These are phyloP conservation scores for Caenorhabditis sp. DNA, from an alignment of 2,888 invertebrate species.

Conservation along the genomic window DNA sequence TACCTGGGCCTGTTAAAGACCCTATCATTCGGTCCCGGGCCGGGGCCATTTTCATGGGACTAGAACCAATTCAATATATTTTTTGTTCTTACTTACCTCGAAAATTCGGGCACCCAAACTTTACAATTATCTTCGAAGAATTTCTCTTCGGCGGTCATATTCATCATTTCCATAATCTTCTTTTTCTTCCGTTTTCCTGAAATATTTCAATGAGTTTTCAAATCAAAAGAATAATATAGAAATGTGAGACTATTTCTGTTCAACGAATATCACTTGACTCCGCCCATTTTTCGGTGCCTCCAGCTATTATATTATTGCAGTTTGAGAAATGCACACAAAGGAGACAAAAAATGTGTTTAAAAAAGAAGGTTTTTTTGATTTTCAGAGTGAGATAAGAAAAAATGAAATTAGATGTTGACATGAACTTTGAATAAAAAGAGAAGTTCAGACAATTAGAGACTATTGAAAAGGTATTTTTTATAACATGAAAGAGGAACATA, in stretches of 20 bases:
- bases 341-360: background rate
- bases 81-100: conserved; percentile 1
- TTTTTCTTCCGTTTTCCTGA: background rate
- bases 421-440: too few relatives aligned
- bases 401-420: too few relatives aligned
- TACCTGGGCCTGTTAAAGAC: too few relatives aligned
- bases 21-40: too few relatives aligned
- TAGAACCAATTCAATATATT: too few relatives aligned
- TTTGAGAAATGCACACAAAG: background rate
- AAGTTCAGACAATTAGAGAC: too few relatives aligned
- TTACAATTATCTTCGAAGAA: background rate
- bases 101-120: background rate
- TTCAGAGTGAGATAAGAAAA: too few relatives aligned
- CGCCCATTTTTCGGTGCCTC: background rate
- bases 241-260: background rate
- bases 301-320: background rate
- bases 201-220: background rate
- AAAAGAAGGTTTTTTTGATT: too few relatives aligned
- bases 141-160: background rate
- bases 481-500: too few relatives aligned
- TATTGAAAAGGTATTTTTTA: too few relatives aligned
- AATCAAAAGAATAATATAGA: background rate
- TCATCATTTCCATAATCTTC: background rate
- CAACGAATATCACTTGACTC: background rate
- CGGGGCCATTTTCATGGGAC: too few relatives aligned